These are phyloP conservation scores for Caenorhabditis tropicalis DNA, from an alignment of 1,140 invertebrate genomes.

Conservation along the genomic window DNA sequence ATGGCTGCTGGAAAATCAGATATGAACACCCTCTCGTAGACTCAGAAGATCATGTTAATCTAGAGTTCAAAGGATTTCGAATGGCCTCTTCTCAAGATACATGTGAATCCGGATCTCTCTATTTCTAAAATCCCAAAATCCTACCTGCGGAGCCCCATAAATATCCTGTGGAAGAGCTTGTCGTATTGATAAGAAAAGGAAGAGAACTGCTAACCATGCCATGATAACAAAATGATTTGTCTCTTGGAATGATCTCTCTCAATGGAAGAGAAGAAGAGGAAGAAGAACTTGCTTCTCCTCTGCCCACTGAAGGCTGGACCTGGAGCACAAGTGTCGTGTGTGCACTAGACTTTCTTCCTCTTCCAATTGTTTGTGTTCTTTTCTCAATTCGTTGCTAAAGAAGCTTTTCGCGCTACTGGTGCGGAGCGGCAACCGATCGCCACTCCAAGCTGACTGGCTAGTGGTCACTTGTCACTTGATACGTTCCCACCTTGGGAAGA, in stretches of 20 bases:
- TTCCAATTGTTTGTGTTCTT: conserved; percentile 44
- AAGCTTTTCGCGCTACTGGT: conserved; percentile 34
- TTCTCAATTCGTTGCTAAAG: conserved; percentile 29
- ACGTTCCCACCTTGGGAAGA: background rate
- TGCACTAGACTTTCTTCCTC: conserved; percentile 32
- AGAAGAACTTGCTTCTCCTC: background rate
- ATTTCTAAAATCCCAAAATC: background rate
- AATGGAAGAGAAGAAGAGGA: background rate
- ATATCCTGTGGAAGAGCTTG: background rate
- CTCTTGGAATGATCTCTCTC: background rate
- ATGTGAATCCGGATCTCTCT: background rate
- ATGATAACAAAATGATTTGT: conserved; percentile 15
- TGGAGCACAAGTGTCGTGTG: conserved; percentile 39
- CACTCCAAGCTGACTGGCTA: conserved; percentile 34
- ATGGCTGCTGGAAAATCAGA: background rate
- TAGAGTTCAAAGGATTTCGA: too few relatives aligned
- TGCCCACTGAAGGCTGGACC: conserved; percentile 22
- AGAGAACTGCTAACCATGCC: background rate
- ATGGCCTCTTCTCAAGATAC: too few relatives aligned
- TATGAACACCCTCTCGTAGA: too few relatives aligned
- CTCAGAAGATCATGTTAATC: too few relatives aligned
- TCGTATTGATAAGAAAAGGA: background rate
- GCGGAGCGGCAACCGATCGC: conserved; percentile 9
- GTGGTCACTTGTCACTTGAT: conserved; percentile 41
- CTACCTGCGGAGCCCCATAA: conserved; percentile 12